Percentiles rank a stretch among this genome's conserved stretches.
These are phyloP conservation scores for Amphiprion clarkii DNA, from an alignment of 2,797 vertebrate genomes.

Conservation along the genomic window DNA sequence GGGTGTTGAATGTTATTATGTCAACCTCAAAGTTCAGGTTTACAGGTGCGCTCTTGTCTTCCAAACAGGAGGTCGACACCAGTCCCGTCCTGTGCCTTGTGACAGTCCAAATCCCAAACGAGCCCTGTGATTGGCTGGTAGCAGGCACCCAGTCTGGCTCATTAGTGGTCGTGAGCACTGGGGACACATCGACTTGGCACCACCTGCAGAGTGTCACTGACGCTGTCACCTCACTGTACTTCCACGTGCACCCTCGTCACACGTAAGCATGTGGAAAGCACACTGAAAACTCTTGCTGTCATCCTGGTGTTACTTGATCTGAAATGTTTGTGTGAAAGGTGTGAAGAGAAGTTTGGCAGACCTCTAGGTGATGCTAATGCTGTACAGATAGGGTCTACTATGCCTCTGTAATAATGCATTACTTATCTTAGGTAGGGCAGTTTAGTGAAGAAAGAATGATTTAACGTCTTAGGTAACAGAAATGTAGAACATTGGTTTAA, in stretches of 20 bases:
- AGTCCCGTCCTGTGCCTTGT: conserved; percentile 92
- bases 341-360: too few species aligned
- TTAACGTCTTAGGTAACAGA: not conserved
- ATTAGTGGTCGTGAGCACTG: conserved; percentile 86
- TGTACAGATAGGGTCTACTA: too few species aligned
- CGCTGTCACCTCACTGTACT: conserved; percentile 93
- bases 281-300: not conserved
- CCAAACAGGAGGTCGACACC: conserved; percentile 86
- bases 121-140: conserved; percentile 91
- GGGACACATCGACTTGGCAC: conserved; percentile 82
- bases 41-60: not conserved
- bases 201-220: conserved; percentile 90
- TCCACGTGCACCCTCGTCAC: conserved; percentile 84
- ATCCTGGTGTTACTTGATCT: too few species aligned
- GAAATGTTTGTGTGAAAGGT: too few species aligned
- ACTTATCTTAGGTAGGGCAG: not conserved
- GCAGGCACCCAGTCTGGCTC: conserved; percentile 93
- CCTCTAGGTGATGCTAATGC: too few species aligned
- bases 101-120: conserved; percentile 85
- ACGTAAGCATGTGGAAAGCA: conserved; percentile 77
- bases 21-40: not conserved
- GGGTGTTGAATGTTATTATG: not conserved
- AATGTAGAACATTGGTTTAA: not conserved
- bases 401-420: not conserved
- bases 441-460: too few species aligned